Base-by-base conservation (phyloP, 2,888 invertebrate genomes). In the Perdita meconis region DNA sequence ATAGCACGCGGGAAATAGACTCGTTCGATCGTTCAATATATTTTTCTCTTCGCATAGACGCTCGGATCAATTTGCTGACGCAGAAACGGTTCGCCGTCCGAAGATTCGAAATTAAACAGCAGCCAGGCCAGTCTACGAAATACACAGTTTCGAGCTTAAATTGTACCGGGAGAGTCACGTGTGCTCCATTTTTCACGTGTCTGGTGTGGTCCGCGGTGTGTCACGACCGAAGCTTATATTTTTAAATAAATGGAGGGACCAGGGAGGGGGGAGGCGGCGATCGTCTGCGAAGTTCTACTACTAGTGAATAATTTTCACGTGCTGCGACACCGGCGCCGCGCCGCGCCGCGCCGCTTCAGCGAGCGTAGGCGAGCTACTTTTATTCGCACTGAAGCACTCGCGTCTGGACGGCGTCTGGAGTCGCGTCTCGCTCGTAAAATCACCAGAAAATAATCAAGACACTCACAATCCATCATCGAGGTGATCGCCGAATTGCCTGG, bases 401-500 rank as follows among this genome's bases (percentile, higher is more conserved):
- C 76, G 79, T 70, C 81, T 83, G 77, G 76, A 61, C 78, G 80
- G 81, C 85, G 86, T 87, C 88, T 88, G 82, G 79, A 69, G 80
- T 19, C 71, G 71, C 73, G 79, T 67, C 65, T 71, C 68, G 76
- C 82, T 86, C 87, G 86, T 87, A 84, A 87, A 86, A 55, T 73
- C 61, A 68, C 69, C 67, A 64, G 74, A 71, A 81, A 78, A 78
- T 81, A 71, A 81, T 81, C 78, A 70, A 69, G 44, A 19, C 70
- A 59, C 50, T 26, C 61, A 56, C 64, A 64, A 67, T 12, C 26
- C 47, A 38, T 75, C 60, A 63, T 78, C 83, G 56, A 64, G 19
- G 6, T 51, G 42, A 22, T 30, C 26, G 3, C 67, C 38, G 67
- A 47, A 70, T 55, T 50, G 65, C 56, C 26, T 56, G 38, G 22